Percentiles rank a stretch among this genome's conserved stretches.
Conservation (phyloP, 2,888 invertebrate species). For the Trypoxylon attenuatum region DNA sequence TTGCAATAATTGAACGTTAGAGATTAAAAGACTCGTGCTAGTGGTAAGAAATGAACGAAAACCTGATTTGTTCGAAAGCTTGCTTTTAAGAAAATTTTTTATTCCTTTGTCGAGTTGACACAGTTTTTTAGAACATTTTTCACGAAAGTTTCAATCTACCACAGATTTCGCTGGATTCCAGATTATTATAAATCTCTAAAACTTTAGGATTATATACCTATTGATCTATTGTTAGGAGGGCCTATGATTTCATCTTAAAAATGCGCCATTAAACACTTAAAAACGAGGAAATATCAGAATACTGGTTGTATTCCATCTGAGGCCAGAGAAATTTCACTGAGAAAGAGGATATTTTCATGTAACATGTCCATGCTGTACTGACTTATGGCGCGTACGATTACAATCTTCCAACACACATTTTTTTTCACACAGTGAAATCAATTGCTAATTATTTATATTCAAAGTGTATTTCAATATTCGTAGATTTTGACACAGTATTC, state of each 20-base stretch:
- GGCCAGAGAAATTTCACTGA: constrained; percentile 34
- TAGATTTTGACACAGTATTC: no score
- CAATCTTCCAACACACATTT: not conserved
- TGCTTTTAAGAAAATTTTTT: no score
- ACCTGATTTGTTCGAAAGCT: no score
- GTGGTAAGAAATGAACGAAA: no score
- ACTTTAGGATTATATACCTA: constrained; percentile 48
- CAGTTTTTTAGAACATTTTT: no score
- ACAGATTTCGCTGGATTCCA: constrained; percentile 2
- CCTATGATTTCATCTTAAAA: constrained; percentile 56
- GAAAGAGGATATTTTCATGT: constrained; percentile 44
- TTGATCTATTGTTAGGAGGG: constrained; percentile 56
- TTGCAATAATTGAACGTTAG: no score
- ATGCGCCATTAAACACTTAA: constrained; percentile 39
- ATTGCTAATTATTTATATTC: no score
- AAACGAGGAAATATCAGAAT: constrained; percentile 24
- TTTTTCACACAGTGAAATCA: no score
- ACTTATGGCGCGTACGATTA: constrained; percentile 40
- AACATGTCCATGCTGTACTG: constrained; percentile 37
- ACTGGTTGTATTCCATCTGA: constrained; percentile 31
- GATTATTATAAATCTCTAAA: constrained; percentile 48
- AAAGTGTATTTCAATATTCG: no score
- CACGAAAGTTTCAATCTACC: no score
- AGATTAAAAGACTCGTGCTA: no score
- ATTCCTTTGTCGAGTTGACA: no score